Evolutionary conservation across 1,140 invertebrate genomes (phyloP).

Genomic region (Drosophila parabipectinata): DNA sequence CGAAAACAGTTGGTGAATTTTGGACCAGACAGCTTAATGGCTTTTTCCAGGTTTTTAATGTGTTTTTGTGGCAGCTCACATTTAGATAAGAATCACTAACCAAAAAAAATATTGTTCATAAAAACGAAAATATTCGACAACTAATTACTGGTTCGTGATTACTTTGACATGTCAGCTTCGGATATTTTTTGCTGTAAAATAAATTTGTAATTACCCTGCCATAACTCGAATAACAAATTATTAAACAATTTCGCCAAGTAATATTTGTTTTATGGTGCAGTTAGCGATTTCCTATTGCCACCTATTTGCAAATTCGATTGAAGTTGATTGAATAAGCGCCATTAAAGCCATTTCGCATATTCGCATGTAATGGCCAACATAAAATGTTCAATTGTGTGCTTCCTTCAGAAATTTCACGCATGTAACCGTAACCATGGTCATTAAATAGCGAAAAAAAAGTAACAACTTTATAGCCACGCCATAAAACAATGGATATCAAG

Average conservation of each 20-base stretch:
- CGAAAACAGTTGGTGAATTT: neutral
- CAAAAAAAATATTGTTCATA: neutral
- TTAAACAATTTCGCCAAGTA: neutral
- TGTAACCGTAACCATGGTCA: conserved; percentile 52
- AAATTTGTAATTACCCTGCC: neutral
- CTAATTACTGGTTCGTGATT: neutral
- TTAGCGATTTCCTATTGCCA: conserved; percentile 19
- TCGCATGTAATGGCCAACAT: conserved; percentile 9
- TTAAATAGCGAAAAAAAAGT: conserved; percentile 26
- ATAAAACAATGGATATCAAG: conserved; percentile 22
- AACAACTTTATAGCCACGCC: conserved; percentile 25
- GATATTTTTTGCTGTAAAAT: neutral
- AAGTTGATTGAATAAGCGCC: conserved; percentile 47
- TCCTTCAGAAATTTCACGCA: conserved; percentile 77
- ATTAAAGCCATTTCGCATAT: conserved; percentile 29
- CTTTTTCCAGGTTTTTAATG: neutral
- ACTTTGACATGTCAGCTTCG: neutral
- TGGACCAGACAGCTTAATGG: neutral
- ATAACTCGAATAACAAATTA: neutral
- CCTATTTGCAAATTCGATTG: conserved; percentile 36
- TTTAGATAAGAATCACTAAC: neutral
- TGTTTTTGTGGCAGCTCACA: neutral
- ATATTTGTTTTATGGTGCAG: neutral
- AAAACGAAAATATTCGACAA: too few species aligned
- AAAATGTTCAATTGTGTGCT: conserved; percentile 56